A percentile compares a stretch with the other conserved stretches of the same genome.
These are phyloP conservation scores for Anarhynchus alexandrinus DNA, from an alignment of 2,113 vertebrate genomes.

Conservation along the genomic window DNA sequence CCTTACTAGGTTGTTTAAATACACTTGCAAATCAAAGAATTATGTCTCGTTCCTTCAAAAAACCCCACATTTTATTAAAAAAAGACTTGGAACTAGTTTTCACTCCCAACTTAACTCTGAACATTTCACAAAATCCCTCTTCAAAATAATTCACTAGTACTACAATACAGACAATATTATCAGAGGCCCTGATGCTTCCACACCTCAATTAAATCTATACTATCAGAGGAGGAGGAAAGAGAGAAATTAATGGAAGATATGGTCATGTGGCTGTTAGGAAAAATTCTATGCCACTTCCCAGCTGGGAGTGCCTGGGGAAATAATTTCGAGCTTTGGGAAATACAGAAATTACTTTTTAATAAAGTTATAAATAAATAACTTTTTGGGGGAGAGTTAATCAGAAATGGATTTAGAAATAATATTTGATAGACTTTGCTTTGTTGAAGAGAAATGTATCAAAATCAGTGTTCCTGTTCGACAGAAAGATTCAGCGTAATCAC, in stretches of 20 bases:
- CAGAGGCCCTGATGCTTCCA: background rate
- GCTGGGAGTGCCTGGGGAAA: conserved; percentile 17
- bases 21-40: background rate
- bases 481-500: too few relatives aligned
- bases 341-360: conserved; percentile 36
- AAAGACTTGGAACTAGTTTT: background rate
- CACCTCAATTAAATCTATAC: background rate
- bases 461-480: background rate
- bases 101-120: background rate
- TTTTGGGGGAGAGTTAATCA: background rate
- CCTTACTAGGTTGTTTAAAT: background rate
- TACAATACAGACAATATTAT: background rate
- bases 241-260: background rate
- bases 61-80: background rate
- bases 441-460: background rate
- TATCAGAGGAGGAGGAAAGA: background rate
- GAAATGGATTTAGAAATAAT: background rate
- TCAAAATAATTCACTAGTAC: background rate
- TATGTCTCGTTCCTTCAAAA: background rate
- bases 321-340: conserved; percentile 8
- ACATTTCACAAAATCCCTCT: background rate
- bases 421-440: background rate
- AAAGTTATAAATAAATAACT: conserved; percentile 47
- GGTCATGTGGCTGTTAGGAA: background rate
- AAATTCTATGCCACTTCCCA: background rate